Evolutionary conservation across 2,113 vertebrate genomes (phyloP), one percentile per base, ranked within the genome.

Genomic region (Okapia johnstoni): DNA sequence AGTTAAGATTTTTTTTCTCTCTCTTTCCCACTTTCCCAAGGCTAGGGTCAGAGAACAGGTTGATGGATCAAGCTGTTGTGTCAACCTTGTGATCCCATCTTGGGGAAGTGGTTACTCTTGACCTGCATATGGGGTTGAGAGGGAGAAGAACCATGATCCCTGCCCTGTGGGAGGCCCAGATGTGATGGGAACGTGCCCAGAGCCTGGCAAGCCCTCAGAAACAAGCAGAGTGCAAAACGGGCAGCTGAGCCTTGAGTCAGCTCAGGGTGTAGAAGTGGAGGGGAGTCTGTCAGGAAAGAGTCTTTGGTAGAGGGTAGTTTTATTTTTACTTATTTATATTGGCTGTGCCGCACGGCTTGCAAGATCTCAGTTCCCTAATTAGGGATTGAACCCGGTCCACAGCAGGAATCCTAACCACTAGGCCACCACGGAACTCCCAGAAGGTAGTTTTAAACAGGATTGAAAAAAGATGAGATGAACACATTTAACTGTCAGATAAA

Each of bases 11-110:
- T 81, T 54, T 54, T 81, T n/a, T 25, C 17, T 81, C 13, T 36
- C 12, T 25, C 30, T 28, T 13, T 80, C 73, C 23, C 4, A 43
- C 55, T 92, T 73, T 61, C 13, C 15, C 23, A 46, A 73, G 48
- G 90, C 77, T 73, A 55, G 48, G 26, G 13, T 79, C 70, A 73
- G 63, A 96, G 85, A 90, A 87, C 57, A 97, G 58, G 26, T 57
- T 92, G 40, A 73, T 80, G 7, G 77, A 28, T 70, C 61, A 86
- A 90, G n/a, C 60, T 85, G 8, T 76, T 97, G 16, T 76, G 43
- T 88, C 55, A 88, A 4, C 54, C 21, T n/a, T 52, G 54, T 70
- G 48, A 21, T 85, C 40, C 89, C 46, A 14, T 55, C 23, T 85
- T 2, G 48, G 17, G 52, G 46, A 89, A 92, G 19, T 48, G 30